A percentile compares a stretch with the other conserved stretches of the same genome.
Conservation (phyloP, 2,113 vertebrate species). For the Symphodus melops region DNA sequence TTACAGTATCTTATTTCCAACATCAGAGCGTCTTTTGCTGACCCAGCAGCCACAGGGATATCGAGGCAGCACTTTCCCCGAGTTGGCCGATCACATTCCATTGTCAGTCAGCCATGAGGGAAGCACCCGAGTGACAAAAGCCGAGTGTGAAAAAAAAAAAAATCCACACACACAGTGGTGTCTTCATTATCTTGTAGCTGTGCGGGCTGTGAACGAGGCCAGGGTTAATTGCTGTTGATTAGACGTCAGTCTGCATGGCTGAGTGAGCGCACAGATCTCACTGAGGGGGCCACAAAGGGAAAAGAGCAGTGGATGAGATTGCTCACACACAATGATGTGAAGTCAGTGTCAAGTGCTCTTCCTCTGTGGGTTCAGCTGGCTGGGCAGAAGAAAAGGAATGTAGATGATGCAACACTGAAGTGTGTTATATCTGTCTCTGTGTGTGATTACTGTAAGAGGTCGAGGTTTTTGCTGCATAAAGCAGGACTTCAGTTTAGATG, state of each 20-base stretch:
- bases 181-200: slow-evolving; percentile 67
- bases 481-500: background rate
- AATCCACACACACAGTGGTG: slow-evolving; percentile 16
- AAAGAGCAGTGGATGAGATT: slow-evolving; percentile 41
- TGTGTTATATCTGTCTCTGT: slow-evolving; percentile 7
- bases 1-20: slow-evolving; percentile 27
- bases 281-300: slow-evolving; percentile 39
- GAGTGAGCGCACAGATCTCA: slow-evolving; percentile 51
- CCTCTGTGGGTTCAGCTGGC: slow-evolving; percentile 45
- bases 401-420: slow-evolving; percentile 17
- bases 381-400: slow-evolving; percentile 46
- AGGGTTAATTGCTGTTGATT: slow-evolving; percentile 78
- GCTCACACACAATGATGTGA: slow-evolving; percentile 48
- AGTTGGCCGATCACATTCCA: slow-evolving; percentile 53
- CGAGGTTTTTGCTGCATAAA: background rate
- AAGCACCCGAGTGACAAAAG: slow-evolving; percentile 48
- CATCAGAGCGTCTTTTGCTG: slow-evolving; percentile 15
- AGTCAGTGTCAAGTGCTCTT: slow-evolving; percentile 64
- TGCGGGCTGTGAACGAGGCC: slow-evolving; percentile 41
- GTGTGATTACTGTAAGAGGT: background rate
- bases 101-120: slow-evolving; percentile 48
- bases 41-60: slow-evolving; percentile 29
- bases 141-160: slow-evolving; percentile 41
- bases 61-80: background rate
- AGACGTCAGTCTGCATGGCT: slow-evolving; percentile 61